Conservation (phyloP, 2,113 vertebrate species). For the Spermophilus dauricus region DNA sequence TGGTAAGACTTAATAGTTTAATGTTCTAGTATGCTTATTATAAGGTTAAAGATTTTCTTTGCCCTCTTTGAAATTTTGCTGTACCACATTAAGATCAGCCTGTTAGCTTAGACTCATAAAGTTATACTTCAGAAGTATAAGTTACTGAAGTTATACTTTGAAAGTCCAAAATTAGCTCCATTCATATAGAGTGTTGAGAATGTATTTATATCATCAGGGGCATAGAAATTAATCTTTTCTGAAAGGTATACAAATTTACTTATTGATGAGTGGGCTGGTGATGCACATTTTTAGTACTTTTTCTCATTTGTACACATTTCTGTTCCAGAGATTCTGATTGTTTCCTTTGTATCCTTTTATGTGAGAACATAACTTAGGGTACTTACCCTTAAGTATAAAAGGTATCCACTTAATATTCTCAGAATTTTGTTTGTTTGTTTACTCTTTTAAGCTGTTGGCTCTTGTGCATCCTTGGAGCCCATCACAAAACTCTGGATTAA, state of each 20-base stretch:
- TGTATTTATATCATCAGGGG: not conserved
- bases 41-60: not conserved
- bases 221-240: not conserved
- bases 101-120: not conserved
- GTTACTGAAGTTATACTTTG: not conserved
- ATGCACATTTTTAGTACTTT: not conserved
- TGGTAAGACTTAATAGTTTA: not conserved
- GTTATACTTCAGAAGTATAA: not conserved
- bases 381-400: not conserved
- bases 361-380: not conserved
- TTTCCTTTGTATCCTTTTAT: not conserved
- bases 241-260: not conserved
- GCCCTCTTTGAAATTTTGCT: not conserved
- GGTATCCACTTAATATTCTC: not conserved
- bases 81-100: not conserved
- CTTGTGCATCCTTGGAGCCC: conserved; percentile 27
- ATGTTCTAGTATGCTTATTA: not conserved
- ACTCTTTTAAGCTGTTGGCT: not conserved
- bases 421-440: conserved; percentile 3
- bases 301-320: not conserved
- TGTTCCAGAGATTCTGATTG: not conserved
- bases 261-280: not conserved
- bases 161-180: not conserved
- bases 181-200: not conserved
- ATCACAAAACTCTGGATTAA: conserved; percentile 65